A percentile compares a stretch with the other conserved stretches of the same genome.
These are phyloP conservation scores for Sapayoa aenigma DNA, from an alignment of 2,113 vertebrate genomes.

Conservation along the genomic window DNA sequence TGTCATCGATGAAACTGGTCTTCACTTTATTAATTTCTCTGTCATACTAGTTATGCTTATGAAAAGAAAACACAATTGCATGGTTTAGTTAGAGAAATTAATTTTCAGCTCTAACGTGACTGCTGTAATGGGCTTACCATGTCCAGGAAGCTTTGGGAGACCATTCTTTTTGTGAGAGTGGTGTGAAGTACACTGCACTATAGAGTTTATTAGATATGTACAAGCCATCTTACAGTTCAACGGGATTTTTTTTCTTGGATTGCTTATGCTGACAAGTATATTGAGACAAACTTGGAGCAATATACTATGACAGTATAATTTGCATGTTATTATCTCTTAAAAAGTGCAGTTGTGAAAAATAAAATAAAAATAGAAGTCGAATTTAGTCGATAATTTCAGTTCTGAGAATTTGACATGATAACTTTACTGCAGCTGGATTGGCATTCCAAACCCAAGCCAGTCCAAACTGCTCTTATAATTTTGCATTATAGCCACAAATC, in stretches of 20 bases:
- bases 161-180: background rate
- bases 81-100: background rate
- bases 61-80: background rate
- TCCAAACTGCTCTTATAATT: background rate
- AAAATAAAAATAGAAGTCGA: background rate
- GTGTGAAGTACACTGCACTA: background rate
- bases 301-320: background rate
- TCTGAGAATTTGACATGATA: background rate
- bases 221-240: background rate
- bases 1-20: background rate
- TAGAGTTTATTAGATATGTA: background rate
- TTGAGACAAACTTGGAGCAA: background rate
- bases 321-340: background rate
- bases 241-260: background rate
- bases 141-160: background rate
- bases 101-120: background rate
- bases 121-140: background rate
- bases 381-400: background rate
- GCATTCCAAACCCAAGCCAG: background rate
- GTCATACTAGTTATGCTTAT: background rate
- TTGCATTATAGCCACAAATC: background rate
- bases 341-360: background rate
- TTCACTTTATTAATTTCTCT: background rate
- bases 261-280: background rate
- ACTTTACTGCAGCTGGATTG: background rate